A percentile compares a stretch with the other conserved stretches of the same genome.
Conservation (phyloP, 2,888 invertebrate genomes). For the Eupithecia abbreviata region DNA sequence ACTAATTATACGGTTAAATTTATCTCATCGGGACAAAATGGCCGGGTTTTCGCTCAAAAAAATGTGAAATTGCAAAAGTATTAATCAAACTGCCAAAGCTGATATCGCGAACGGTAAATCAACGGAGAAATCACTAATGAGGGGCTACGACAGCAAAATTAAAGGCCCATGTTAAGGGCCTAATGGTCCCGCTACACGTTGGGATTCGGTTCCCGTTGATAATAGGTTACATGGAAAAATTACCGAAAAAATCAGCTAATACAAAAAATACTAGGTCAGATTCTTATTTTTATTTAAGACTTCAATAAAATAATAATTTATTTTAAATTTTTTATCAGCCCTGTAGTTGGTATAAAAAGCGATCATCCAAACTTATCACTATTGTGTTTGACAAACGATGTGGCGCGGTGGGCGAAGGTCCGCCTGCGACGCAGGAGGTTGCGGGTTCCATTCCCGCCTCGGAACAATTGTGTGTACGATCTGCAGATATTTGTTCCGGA, state of each 20-base stretch:
- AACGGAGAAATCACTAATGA: conserved; percentile 55
- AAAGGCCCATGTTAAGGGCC: conserved; percentile 9
- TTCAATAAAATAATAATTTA: too few relatives aligned
- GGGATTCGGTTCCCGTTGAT: not conserved
- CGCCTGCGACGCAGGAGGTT: too few relatives aligned
- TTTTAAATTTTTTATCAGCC: too few relatives aligned
- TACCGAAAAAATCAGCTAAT: not conserved
- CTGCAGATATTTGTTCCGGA: too few relatives aligned
- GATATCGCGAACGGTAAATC: conserved; percentile 43
- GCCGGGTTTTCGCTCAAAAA: conserved; percentile 25
- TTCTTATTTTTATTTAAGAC: not conserved
- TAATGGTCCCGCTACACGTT: not conserved
- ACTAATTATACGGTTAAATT: not conserved
- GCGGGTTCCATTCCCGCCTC: too few relatives aligned
- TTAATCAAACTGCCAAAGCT: conserved; percentile 60
- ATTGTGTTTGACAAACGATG: too few relatives aligned
- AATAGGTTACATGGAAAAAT: not conserved
- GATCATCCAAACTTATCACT: too few relatives aligned
- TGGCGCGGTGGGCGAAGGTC: too few relatives aligned
- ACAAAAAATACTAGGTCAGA: not conserved
- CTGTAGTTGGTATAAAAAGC: too few relatives aligned
- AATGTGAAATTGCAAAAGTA: conserved; percentile 46
- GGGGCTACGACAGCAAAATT: conserved; percentile 53
- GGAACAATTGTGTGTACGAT: too few relatives aligned
- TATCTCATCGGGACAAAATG: conserved; percentile 31